Percentiles rank a stretch among this genome's conserved stretches.
Evolutionary conservation across 2,113 vertebrate species (phyloP).

Genomic region (Grallaria varia): DNA sequence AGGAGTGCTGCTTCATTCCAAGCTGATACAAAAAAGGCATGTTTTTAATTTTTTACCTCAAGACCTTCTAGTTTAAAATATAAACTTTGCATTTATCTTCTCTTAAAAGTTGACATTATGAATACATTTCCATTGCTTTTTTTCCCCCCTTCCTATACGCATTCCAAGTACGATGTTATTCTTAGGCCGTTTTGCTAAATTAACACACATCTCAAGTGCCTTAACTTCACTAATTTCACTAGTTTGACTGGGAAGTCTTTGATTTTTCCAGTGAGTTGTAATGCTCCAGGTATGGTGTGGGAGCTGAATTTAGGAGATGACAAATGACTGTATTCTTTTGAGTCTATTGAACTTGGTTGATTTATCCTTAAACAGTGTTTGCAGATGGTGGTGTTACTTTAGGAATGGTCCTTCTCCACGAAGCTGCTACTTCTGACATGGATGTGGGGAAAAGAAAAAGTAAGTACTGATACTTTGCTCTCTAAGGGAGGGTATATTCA

Average conservation of each 20-base stretch:
- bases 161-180: slow-evolving; percentile 41
- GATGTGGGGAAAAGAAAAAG: slow-evolving; percentile 94
- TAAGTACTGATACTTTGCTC: slow-evolving; percentile 58
- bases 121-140: neutral
- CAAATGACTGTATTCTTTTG: neutral
- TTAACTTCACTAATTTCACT: slow-evolving; percentile 69
- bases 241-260: neutral
- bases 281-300: neutral
- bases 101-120: neutral
- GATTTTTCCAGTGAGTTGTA: neutral
- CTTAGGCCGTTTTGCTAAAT: slow-evolving; percentile 55
- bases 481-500: neutral
- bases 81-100: neutral
- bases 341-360: neutral
- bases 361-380: slow-evolving; percentile 77
- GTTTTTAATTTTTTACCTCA: neutral
- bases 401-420: slow-evolving; percentile 94
- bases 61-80: neutral
- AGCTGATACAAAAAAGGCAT: neutral
- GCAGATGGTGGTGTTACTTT: slow-evolving; percentile 92
- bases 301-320: neutral
- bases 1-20: neutral
- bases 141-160: too few species aligned
- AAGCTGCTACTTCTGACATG: slow-evolving; percentile 92
- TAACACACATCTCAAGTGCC: slow-evolving; percentile 77